Base-by-base conservation (phyloP, 2,113 vertebrate species). In the Vombatus ursinus region DNA sequence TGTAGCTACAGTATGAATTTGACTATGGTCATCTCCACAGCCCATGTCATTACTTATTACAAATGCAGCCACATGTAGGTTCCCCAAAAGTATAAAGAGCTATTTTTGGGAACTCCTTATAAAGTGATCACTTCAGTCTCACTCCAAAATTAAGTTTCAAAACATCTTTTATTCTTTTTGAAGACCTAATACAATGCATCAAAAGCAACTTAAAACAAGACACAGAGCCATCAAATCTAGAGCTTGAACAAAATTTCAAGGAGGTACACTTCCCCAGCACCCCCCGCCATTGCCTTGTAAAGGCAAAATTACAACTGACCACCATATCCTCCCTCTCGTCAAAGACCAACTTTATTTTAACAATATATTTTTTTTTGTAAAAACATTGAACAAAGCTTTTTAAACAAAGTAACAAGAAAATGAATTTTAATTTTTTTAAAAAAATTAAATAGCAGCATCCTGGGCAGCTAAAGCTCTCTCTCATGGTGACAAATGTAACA, bases 151-250 rank as follows among this genome's bases (percentile, higher is more conserved):
- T 92, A 96, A 97, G 96, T 99, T 99, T 99, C 98, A 99, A 99
- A 99, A 99, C 98, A 98, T 99, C 89, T 97, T 99, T 99, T 99
- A 99, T 99, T 99, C 98, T 98, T 98, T 98, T 98, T 98, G 98
- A 99, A 98, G 98, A 99, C 98, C 98, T 99, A 99, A 98, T 99
- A 99, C 99, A 99, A 97, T 98, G 99, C 97, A 98, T 99, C 97
- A 98, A 98, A 68, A 99, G 99, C 98, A 99, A 99, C 98, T 98
- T 97, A 98, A 98, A 99, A 98, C 98, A 98, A 98, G 98, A 99
- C 98, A 98, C 96, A 98, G 98, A 98, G 98, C 98, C 98, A 98
- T 96, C 98, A 98, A 98, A 96, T 98, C 98, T 98, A 98, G 96
- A 99, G 98, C 98, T 98, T 98, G 96, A 99, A 98, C 96, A 98